Evolutionary conservation across 2,888 invertebrate genomes (phyloP).

Genomic region (Drosophila anomelani): DNA sequence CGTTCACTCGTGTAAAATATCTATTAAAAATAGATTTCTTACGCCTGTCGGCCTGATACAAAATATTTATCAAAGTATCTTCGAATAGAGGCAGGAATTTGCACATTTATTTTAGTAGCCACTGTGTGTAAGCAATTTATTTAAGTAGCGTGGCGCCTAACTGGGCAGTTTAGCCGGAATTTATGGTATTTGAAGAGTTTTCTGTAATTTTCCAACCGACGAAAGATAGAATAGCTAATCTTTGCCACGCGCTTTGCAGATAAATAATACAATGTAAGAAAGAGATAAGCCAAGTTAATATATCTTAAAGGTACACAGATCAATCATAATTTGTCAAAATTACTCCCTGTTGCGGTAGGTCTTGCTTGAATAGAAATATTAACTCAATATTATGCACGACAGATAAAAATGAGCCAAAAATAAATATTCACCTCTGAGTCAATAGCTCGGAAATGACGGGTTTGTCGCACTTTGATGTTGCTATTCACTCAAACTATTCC

Average conservation of each 20-base stretch:
- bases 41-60: constrained; percentile 12
- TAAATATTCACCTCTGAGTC: constrained; percentile 59
- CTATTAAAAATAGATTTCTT: constrained; percentile 54
- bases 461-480: constrained; percentile 24
- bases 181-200: constrained; percentile 1
- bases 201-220: constrained; percentile 4
- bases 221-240: constrained; percentile 4
- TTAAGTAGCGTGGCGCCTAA: constrained; percentile 1
- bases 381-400: constrained; percentile 5
- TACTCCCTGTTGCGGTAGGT: constrained; percentile 29
- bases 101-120: constrained; percentile 33
- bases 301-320: neutral
- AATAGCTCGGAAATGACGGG: constrained; percentile 35
- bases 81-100: constrained; percentile 19
- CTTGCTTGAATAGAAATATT: neutral
- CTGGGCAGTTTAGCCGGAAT: neutral
- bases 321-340: neutral
- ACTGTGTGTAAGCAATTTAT: constrained; percentile 36
- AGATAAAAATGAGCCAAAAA: constrained; percentile 15
- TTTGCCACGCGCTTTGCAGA: neutral
- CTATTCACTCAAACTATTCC: constrained; percentile 3
- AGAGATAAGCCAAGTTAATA: neutral
- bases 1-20: constrained; percentile 38
- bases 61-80: constrained; percentile 39
- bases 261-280: constrained; percentile 1